phyloP scores from a whole-genome alignment of 1,140 invertebrate genomes.

The Papilio helenus region DNA sequence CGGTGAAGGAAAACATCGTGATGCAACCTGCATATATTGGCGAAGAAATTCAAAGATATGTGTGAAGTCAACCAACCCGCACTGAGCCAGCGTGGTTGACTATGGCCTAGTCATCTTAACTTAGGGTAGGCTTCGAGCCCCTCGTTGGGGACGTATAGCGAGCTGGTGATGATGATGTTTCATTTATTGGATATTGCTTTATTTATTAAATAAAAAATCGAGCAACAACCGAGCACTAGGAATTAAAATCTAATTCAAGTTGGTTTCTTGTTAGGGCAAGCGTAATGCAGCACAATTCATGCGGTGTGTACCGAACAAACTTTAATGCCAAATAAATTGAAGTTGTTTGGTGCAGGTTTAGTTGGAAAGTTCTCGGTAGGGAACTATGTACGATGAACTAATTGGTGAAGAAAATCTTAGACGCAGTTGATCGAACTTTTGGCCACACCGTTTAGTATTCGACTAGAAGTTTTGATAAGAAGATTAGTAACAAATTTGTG shows the following conservation, averaged over 20 bases:
- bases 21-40: no score
- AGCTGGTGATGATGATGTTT: no score
- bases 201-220: not conserved
- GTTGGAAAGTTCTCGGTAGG: constrained; percentile 1
- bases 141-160: no score
- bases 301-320: constrained; percentile 18
- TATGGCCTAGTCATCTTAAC: no score
- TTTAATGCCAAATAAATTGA: constrained; percentile 35
- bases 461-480: not conserved
- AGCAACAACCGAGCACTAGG: not conserved
- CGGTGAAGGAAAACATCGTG: no score
- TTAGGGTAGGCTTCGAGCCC: no score
- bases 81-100: no score
- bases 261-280: constrained; percentile 3
- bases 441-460: constrained; percentile 7
- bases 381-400: constrained; percentile 29
- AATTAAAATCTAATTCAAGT: constrained; percentile 5
- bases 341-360: constrained; percentile 32
- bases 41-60: no score
- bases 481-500: constrained; percentile 6
- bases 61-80: no score
- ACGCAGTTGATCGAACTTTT: constrained; percentile 22
- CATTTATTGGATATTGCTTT: not conserved
- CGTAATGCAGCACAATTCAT: constrained; percentile 24
- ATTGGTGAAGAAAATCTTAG: constrained; percentile 32